phyloP scores from a whole-genome alignment of 2,797 vertebrate genomes.

The Margarornis squamiger region DNA sequence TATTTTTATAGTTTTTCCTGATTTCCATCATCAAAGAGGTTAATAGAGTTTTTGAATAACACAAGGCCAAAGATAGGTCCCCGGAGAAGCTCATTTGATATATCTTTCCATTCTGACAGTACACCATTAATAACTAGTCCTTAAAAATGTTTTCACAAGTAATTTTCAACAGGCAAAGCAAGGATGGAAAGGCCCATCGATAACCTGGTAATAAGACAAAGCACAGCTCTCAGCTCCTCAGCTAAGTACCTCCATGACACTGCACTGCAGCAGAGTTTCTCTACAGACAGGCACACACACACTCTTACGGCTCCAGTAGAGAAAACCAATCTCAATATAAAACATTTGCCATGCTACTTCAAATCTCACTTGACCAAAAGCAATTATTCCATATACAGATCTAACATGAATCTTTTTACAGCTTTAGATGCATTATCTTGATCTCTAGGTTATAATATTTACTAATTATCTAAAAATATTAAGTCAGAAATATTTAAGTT shows the following conservation, averaged over 20 bases:
- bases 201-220: neutral
- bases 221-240: neutral
- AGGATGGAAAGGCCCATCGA: neutral
- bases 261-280: neutral
- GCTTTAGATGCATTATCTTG: neutral
- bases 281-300: neutral
- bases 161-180: constrained; percentile 1
- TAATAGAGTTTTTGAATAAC: constrained; percentile 49
- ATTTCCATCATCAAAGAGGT: constrained; percentile 10
- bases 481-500: neutral
- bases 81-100: neutral
- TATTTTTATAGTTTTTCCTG: constrained; percentile 6
- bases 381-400: neutral
- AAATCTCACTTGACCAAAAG: neutral
- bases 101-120: constrained; percentile 1
- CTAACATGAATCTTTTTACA: neutral
- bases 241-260: neutral
- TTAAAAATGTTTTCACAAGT: constrained; percentile 38
- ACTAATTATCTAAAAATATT: neutral
- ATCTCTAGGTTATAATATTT: neutral
- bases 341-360: neutral
- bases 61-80: neutral
- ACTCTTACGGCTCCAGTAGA: rapidly evolving
- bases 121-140: constrained; percentile 7
- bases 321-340: neutral